These are phyloP conservation scores for Mythimna pallens DNA, from an alignment of 2,888 invertebrate genomes.

Conservation along the genomic window DNA sequence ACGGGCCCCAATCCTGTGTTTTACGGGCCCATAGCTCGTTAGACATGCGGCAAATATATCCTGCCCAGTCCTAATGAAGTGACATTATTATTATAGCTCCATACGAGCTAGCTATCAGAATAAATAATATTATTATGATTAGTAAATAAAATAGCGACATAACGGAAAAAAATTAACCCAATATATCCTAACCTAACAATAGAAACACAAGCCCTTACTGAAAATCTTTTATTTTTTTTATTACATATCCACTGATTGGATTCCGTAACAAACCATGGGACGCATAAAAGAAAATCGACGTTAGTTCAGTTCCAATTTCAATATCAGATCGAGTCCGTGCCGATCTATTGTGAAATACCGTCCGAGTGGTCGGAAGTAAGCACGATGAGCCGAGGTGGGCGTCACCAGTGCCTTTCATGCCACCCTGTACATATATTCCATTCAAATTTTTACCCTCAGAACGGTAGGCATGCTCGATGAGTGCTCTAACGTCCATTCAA, in stretches of 20 bases:
- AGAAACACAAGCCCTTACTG: constrained; percentile 21
- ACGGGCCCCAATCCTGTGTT: too few relatives aligned
- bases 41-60: too few relatives aligned
- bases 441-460: constrained; percentile 90
- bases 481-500: constrained; percentile 88
- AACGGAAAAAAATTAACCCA: not conserved
- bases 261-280: constrained; percentile 63
- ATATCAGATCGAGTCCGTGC: constrained; percentile 84
- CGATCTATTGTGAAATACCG: constrained; percentile 81
- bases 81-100: too few relatives aligned
- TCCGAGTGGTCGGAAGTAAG: constrained; percentile 86
- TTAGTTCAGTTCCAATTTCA: constrained; percentile 85
- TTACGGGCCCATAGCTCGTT: too few relatives aligned
- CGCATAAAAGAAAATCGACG: constrained; percentile 71
- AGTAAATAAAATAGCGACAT: not conserved
- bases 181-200: constrained; percentile 17
- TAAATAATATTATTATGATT: too few relatives aligned
- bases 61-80: too few relatives aligned
- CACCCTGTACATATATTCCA: constrained; percentile 81
- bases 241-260: constrained; percentile 62
- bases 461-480: constrained; percentile 82
- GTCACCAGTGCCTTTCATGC: constrained; percentile 70
- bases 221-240: constrained; percentile 38
- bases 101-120: too few relatives aligned
- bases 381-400: constrained; percentile 72